Percentiles rank a stretch among this genome's conserved stretches.
phyloP scores from a whole-genome alignment of 1,140 invertebrate genomes.

The Polypedilum vanderplanki region DNA sequence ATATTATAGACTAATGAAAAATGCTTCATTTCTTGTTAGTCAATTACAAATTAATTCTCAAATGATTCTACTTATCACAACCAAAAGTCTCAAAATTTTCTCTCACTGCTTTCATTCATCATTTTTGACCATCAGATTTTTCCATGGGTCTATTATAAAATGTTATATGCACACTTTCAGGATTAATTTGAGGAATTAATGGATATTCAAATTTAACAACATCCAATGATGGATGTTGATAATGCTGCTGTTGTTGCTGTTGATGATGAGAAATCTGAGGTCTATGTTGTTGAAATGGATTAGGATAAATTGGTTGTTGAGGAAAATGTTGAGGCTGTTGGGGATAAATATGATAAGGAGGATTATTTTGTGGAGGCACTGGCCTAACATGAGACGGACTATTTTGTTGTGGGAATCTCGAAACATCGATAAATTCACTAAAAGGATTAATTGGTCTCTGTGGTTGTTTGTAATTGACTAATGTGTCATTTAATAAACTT shows the following conservation, averaged over 20 bases:
- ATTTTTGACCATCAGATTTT: not conserved
- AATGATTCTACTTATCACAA: conserved; percentile 21
- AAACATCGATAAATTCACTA: conserved; percentile 54
- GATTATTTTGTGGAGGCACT: conserved; percentile 34
- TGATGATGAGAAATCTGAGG: conserved; percentile 30
- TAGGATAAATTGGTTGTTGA: conserved; percentile 26
- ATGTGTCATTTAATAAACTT: conserved; percentile 53
- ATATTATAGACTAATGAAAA: too few relatives aligned
- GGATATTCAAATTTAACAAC: conserved; percentile 49
- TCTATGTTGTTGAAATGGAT: conserved; percentile 30
- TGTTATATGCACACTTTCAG: conserved; percentile 45
- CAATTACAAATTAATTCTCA: too few relatives aligned
- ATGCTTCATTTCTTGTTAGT: too few relatives aligned
- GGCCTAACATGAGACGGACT: conserved; percentile 32
- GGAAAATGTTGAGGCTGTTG: conserved; percentile 33
- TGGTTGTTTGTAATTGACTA: conserved; percentile 54
- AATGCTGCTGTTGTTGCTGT: conserved; percentile 33
- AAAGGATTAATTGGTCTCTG: conserved; percentile 57
- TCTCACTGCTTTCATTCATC: not conserved
- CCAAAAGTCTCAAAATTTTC: conserved; percentile 26
- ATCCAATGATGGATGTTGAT: conserved; percentile 40
- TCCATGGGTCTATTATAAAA: conserved; percentile 14
- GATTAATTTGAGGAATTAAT: conserved; percentile 46
- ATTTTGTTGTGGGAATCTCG: conserved; percentile 31
- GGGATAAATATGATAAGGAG: conserved; percentile 31